Percentiles rank a stretch among this genome's conserved stretches.
Evolutionary conservation across 2,888 invertebrate genomes (phyloP).

Genomic region (Hemistola chrysoprasaria): DNA sequence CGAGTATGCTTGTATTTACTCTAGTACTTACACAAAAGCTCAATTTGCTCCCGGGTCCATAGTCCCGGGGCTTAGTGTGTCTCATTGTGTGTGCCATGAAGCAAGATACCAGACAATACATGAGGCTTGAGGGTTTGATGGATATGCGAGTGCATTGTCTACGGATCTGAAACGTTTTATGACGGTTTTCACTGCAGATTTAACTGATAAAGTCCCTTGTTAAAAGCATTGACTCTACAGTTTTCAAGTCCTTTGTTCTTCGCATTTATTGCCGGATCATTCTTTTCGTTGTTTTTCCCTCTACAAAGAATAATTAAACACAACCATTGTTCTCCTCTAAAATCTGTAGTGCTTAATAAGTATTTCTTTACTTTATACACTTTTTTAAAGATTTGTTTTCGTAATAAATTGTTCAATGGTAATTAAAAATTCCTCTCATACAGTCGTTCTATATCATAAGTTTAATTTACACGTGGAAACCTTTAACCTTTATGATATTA

Average conservation of each 20-base stretch:
- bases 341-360: no score
- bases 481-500: conserved; percentile 3
- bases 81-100: conserved; percentile 21
- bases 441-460: no score
- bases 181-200: conserved; percentile 17
- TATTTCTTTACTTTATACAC: no score
- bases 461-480: conserved; percentile 5
- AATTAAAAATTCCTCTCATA: no score
- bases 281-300: not conserved
- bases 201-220: conserved; percentile 39
- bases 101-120: conserved; percentile 41
- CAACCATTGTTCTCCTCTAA: no score
- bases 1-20: no score
- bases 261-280: conserved; percentile 23
- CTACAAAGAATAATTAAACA: no score
- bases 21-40: conserved; percentile 38
- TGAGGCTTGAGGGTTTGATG: conserved; percentile 55
- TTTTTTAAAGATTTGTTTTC: no score
- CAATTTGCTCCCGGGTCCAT: conserved; percentile 46
- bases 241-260: conserved; percentile 35
- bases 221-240: conserved; percentile 31
- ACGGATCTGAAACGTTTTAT: conserved; percentile 43
- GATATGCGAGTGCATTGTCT: conserved; percentile 57
- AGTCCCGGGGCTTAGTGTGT: conserved; percentile 35
- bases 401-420: no score